phyloP scores from a whole-genome alignment of 2,888 invertebrate species.

The Acleris literana region DNA sequence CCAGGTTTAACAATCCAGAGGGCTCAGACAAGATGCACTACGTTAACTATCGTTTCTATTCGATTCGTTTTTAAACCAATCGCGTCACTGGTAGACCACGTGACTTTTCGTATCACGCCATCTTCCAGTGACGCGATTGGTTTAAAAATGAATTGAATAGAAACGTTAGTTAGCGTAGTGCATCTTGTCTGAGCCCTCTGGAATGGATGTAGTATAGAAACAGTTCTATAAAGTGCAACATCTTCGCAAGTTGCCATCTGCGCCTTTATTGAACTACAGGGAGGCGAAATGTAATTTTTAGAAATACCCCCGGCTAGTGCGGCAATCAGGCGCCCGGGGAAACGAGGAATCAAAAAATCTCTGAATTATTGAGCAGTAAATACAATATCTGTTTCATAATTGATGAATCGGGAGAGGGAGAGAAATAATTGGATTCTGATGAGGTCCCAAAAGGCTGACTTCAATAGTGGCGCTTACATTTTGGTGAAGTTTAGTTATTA shows the following conservation, averaged over 20 bases:
- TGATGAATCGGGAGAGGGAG: slow-evolving; percentile 24
- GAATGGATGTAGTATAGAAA: too few species aligned
- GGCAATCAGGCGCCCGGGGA: slow-evolving; percentile 55
- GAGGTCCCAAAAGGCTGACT: not conserved
- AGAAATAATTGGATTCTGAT: slow-evolving; percentile 40
- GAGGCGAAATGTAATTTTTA: slow-evolving; percentile 69
- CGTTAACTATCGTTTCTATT: too few species aligned
- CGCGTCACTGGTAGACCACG: too few species aligned
- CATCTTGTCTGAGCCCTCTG: too few species aligned
- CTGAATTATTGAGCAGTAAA: slow-evolving; percentile 35
- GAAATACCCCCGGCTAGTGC: slow-evolving; percentile 59
- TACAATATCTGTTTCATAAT: slow-evolving; percentile 32
- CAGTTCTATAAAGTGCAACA: slow-evolving; percentile 4
- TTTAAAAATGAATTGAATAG: too few species aligned
- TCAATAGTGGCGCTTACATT: not conserved
- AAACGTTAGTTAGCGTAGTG: too few species aligned
- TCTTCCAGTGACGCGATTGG: too few species aligned
- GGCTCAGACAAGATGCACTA: too few species aligned
- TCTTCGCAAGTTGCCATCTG: slow-evolving; percentile 27
- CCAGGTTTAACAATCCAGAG: too few species aligned
- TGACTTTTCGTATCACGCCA: too few species aligned
- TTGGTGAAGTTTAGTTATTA: not conserved
- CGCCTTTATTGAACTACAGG: slow-evolving; percentile 50
- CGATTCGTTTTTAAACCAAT: too few species aligned
- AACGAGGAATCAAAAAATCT: slow-evolving; percentile 26